phyloP scores from a whole-genome alignment of 1,140 invertebrate genomes.

The Drosophila fuyamai region DNA sequence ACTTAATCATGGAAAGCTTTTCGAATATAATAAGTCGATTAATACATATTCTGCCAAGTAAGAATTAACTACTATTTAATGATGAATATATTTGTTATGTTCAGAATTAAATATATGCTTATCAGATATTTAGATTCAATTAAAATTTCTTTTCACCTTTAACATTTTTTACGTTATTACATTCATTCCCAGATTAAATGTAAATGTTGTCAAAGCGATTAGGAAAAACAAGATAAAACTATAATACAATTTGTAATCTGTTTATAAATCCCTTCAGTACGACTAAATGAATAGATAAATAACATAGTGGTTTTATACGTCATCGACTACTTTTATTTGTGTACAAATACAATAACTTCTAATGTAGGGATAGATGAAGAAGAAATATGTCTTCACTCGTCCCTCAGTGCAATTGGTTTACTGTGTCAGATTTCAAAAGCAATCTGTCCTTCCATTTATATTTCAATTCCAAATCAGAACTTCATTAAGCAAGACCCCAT shows the following conservation, averaged over 20 bases:
- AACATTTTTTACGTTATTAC: too few relatives aligned
- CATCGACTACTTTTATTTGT: not conserved
- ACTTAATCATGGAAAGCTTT: not conserved
- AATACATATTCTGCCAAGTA: too few relatives aligned
- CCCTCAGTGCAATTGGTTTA: constrained; percentile 6
- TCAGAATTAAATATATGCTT: too few relatives aligned
- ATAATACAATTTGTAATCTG: not conserved
- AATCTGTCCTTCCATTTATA: constrained; percentile 31
- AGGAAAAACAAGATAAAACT: not conserved
- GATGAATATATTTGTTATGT: too few relatives aligned
- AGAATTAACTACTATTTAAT: too few relatives aligned
- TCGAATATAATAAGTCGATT: too few relatives aligned
- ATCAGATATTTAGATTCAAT: too few relatives aligned
- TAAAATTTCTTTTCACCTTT: too few relatives aligned
- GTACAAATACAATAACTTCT: not conserved
- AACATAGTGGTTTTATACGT: not conserved
- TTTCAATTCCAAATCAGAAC: constrained; percentile 44
- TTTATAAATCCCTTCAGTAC: not conserved
- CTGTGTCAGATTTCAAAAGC: not conserved
- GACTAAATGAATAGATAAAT: not conserved
- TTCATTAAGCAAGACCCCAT: constrained; percentile 22
- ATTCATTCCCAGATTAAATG: too few relatives aligned
- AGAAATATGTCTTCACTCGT: not conserved
- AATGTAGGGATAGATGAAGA: not conserved
- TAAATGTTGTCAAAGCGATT: too few relatives aligned